Evolutionary conservation across 2,113 vertebrate genomes (phyloP), one percentile per base, ranked within the genome.

Genomic region (Procavia capensis): DNA sequence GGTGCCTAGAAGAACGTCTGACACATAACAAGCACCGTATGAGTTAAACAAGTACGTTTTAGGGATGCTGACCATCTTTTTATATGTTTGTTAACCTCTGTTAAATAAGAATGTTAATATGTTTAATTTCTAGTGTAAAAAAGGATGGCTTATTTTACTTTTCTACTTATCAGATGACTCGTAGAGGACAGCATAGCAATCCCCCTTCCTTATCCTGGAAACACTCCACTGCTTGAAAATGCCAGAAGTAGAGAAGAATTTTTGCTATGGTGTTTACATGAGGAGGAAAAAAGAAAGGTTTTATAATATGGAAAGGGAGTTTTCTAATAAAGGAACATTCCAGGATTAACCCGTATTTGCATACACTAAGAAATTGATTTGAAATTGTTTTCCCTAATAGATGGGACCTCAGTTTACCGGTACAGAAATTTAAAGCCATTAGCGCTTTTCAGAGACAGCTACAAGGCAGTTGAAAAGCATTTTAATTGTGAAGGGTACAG

Each of bases 311-410:
- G 34, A 76, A 61, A n/a, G 16, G 50, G 31, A 54, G 29, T 72
- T 91, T 87, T 97, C 84, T 93, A 88, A 41, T 90, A 83, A 64
- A 96, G 45, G 80, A 95, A 72, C 47, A 47, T 90, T 87, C 8
- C 27, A 84, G 34, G 47, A 74, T 64, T 80, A 90, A 68, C 27
- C 25, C 7, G 8, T 83, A 75, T 11, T 88, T 68, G 64, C 47
- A 36, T 36, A 75, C 50, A 82, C 63, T 79, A 43, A 80, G 64
- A 85, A 74, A 75, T 45, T 79, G 70, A 87, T 20, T 91, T 80
- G 54, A 87, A 54, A 2, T 90, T 93, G 76, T 88, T 59, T 80
- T 91, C 25, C 29, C 50, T 80, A 83, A 36, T 78, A 86, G 29
- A n/a, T 41, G 54, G 43, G 22, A 84, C 31, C 34, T 95, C 50